These are phyloP conservation scores for Mesaphorura yosii DNA, from an alignment of 1,140 invertebrate species.

Conservation along the genomic window DNA sequence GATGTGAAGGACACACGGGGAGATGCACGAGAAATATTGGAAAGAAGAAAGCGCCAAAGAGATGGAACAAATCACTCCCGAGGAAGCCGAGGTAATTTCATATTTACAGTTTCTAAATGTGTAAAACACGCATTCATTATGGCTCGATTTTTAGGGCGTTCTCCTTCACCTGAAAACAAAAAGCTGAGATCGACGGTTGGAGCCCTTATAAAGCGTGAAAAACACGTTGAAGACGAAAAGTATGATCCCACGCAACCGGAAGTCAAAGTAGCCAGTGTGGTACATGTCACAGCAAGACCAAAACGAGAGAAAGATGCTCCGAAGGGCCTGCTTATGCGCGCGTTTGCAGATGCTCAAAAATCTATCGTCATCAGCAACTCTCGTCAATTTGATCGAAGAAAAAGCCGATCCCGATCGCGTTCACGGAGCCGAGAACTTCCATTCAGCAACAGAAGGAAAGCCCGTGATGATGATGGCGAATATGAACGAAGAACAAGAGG, in stretches of 20 bases:
- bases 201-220: conserved; percentile 1
- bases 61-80: background rate
- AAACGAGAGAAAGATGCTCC: background rate
- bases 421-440: too few relatives aligned
- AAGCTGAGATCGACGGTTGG: conserved; percentile 7
- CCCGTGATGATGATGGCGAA: too few relatives aligned
- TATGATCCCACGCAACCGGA: conserved; percentile 6
- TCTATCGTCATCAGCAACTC: conserved; percentile 8
- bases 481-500: too few relatives aligned
- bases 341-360: conserved; percentile 17
- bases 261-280: conserved; percentile 8
- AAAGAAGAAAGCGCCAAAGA: background rate
- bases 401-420: too few relatives aligned
- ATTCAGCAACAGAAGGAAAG: too few relatives aligned
- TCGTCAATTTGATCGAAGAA: too few relatives aligned
- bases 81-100: background rate
- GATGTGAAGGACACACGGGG: background rate
- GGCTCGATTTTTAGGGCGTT: background rate
- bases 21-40: background rate
- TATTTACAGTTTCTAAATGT: background rate
- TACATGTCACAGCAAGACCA: conserved; percentile 3
- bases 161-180: conserved; percentile 9
- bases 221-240: conserved; percentile 4
- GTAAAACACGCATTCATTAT: background rate
- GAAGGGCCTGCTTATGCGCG: conserved; percentile 10